Evolutionary conservation across 2,797 vertebrate genomes (phyloP).

Genomic region (Glyptemys insculpta): DNA sequence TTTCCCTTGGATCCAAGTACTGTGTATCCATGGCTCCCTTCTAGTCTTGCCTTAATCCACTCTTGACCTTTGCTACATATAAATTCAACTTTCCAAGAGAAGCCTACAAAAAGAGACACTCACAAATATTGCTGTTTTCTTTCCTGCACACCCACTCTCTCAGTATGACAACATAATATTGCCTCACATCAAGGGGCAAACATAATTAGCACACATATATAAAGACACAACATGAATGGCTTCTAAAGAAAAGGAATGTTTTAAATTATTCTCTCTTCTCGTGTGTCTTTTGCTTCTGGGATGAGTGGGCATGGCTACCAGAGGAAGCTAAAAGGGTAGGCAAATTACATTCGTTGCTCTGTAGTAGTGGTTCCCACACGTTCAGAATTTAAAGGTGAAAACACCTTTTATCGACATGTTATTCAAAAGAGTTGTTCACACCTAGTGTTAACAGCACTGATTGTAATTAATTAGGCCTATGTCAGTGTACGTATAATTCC

Average conservation of each 20-base stretch:
- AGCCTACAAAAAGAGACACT: neutral
- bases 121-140: neutral
- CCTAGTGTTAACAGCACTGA: neutral
- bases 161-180: neutral
- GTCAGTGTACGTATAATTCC: neutral
- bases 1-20: neutral
- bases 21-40: neutral
- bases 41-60: neutral
- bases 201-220: slow-evolving; percentile 24
- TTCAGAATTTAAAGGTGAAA: slow-evolving; percentile 1
- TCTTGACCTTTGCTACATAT: neutral
- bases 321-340: neutral
- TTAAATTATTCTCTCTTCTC: slow-evolving; percentile 8
- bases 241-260: slow-evolving; percentile 16
- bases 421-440: neutral
- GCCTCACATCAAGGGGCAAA: slow-evolving; percentile 26
- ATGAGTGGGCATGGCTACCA: neutral
- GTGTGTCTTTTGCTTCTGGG: slow-evolving; percentile 7
- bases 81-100: neutral
- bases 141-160: slow-evolving; percentile 12
- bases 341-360: neutral
- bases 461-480: neutral
- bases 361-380: neutral
- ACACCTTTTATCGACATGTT: neutral
- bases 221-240: slow-evolving; percentile 12